Evolutionary conservation across 2,888 invertebrate genomes (phyloP).

Genomic region (Drosophila pseudotakahashii): DNA sequence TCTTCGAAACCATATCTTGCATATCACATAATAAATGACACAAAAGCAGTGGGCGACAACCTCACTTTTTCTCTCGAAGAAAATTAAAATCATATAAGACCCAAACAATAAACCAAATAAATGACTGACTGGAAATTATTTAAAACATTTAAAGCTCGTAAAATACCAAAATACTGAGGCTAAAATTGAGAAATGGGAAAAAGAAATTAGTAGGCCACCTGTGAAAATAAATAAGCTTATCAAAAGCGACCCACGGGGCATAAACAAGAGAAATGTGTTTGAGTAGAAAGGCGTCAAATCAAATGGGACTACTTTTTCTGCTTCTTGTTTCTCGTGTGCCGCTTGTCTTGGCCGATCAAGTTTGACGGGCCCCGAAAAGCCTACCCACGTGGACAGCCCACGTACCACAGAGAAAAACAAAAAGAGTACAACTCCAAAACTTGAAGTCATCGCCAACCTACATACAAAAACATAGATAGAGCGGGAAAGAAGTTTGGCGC

Average conservation of each 20-base stretch:
- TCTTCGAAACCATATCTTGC: background rate
- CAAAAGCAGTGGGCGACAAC: slow-evolving; percentile 23
- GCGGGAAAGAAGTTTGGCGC: slow-evolving; percentile 36
- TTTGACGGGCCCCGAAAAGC: slow-evolving; percentile 37
- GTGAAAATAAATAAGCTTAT: slow-evolving; percentile 72
- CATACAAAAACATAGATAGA: slow-evolving; percentile 13
- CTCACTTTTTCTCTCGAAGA: background rate
- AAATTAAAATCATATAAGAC: slow-evolving; percentile 26
- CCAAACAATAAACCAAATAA: slow-evolving; percentile 28
- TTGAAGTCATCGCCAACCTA: slow-evolving; percentile 39
- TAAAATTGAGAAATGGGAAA: slow-evolving; percentile 3
- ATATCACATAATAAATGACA: slow-evolving; percentile 13
- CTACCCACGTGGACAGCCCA: slow-evolving; percentile 45
- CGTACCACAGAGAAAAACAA: slow-evolving; percentile 6
- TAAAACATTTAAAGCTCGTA: slow-evolving; percentile 50
- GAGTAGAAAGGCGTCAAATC: slow-evolving; percentile 24
- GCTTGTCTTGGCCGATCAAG: slow-evolving; percentile 28
- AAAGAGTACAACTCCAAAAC: slow-evolving; percentile 20
- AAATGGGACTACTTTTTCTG: slow-evolving; percentile 33
- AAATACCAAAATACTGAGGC: slow-evolving; percentile 16
- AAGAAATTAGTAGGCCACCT: slow-evolving; percentile 64
- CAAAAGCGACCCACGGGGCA: slow-evolving; percentile 56
- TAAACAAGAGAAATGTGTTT: slow-evolving; percentile 25
- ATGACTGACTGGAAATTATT: slow-evolving; percentile 33
- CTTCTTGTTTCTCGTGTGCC: slow-evolving; percentile 23